These are phyloP conservation scores for Falco columbarius DNA, from an alignment of 2,797 vertebrate genomes.

Conservation along the genomic window DNA sequence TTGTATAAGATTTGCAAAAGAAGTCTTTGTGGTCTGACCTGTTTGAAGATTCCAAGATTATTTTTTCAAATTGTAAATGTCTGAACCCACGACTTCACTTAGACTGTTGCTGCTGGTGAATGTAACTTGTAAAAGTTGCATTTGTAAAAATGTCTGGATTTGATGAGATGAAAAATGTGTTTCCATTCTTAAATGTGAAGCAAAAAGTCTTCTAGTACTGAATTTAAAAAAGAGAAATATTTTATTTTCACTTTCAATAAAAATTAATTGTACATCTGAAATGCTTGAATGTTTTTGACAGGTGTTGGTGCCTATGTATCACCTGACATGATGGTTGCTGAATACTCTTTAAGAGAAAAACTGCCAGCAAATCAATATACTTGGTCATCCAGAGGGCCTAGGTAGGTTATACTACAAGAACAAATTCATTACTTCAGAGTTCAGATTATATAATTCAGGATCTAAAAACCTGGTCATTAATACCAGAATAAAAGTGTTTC, in stretches of 20 bases:
- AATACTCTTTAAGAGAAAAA: constrained; percentile 97
- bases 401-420: constrained; percentile 63
- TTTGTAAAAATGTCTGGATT: not conserved
- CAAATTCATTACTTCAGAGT: not conserved
- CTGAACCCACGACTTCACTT: not conserved
- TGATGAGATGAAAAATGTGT: not conserved
- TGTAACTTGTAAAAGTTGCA: not conserved
- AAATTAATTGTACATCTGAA: not conserved
- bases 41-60: not conserved
- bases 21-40: not conserved
- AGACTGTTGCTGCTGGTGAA: not conserved
- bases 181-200: not conserved
- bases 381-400: constrained; percentile 96
- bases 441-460: not conserved
- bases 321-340: constrained; percentile 99
- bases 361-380: constrained; percentile 98
- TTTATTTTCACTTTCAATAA: not conserved
- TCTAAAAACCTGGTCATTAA: not conserved
- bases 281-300: constrained; percentile 45
- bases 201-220: not conserved
- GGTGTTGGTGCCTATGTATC: constrained; percentile 98
- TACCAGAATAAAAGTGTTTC: not conserved
- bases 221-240: not conserved
- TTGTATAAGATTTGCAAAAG: not conserved
- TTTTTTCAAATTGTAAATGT: not conserved